Base-by-base conservation (phyloP, 2,797 vertebrate species). In the Rousettus madagascariensis region DNA sequence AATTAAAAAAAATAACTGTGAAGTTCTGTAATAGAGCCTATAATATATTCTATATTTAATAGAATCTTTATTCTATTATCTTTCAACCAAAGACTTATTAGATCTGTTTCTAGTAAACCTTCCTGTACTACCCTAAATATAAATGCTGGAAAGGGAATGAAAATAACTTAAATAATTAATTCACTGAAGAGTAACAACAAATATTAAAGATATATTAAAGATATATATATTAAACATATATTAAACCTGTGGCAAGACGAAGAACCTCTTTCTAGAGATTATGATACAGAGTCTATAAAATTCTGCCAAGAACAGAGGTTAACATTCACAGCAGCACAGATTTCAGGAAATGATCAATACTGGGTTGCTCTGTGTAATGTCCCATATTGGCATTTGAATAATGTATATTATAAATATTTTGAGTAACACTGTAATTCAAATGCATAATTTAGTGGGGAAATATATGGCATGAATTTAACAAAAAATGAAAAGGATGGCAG, bases 111-210 rank as follows among this genome's bases (percentile, higher is more conserved):
- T 1, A 63, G 79, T 55, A 95, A 92, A 79, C n/a, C 36, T 83
- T 91, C 26, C 30, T 95, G 65, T 5, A 90, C 0, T 55, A 85
- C 16, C 8, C 24, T n/a, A 94, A 88, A 78, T 66, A n/a, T 49
- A 83, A 95, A 91, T 87, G 3, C 43, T 72, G 66, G 41, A 79
- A 65, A 84, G 13, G 53, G 20, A 6, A 89, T 57, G 30, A 83
- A 95, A 84, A 90, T n/a, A 80, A 86, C 24, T 91, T 57, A 82
- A 72, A 93, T 8, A 68, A 66, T 51, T 83, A 46, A 78, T 78
- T 91, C n/a, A 91, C 17, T 30, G 53, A 90, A 30, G 17, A 72
- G 41, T 57, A 78, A 33, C 41, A 75, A 84, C 10, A 84, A 13
- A 74, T 55, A 82, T n/a, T 53, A 82, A 93, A 84, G 53, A 85